Base-by-base conservation (phyloP, 2,888 invertebrate species). In the Drosophila rellima region DNA sequence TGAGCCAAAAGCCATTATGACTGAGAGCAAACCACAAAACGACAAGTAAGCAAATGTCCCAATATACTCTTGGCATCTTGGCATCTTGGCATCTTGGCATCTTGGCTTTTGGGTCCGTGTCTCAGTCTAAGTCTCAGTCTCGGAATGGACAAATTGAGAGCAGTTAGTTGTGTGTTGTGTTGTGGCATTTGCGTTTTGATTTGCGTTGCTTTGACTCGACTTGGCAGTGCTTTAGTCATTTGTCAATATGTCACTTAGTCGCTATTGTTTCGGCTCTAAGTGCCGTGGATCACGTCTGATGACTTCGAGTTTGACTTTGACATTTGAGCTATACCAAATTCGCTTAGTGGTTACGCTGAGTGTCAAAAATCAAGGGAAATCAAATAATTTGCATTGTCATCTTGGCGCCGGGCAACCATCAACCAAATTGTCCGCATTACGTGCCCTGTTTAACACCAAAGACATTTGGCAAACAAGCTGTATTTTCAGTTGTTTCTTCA, bases 181-280 rank as follows among this genome's bases (percentile, higher is more conserved):
- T 18, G 29, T 18, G 42, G 29, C 18, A 42, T 55, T 55, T 70
- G 66, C 42, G 54, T 50, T 77, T 55, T 78, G 75, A 68, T 68
- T 75, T 70, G 55, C 20, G 45, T 40, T 56, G 62, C 20, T 20
- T 44, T 56, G 62, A 18, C 55, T 18, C 52, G 62, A 18, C 54
- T 17, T 45, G 61, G 11, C 55, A 52, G 44, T 60, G 35, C 45
- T 48, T 56, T 35, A 72, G 72, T 69, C 81, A 80, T 82, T 82
- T 72, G 67, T 82, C 81, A 82, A 82, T 77, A 74, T 82, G 81
- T 80, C 81, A 82, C 84, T 87, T 83, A 83, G 78, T 64, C 33
- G 70, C 74, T 59, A 66, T 70, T 73, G 76, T 73, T 85, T 63
- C 39, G 45, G 29, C 61, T 57, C 79, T 67, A 60, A 74, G 82